These are phyloP conservation scores for Adelphocoris suturalis DNA, from an alignment of 2,888 invertebrate species.

Conservation along the genomic window DNA sequence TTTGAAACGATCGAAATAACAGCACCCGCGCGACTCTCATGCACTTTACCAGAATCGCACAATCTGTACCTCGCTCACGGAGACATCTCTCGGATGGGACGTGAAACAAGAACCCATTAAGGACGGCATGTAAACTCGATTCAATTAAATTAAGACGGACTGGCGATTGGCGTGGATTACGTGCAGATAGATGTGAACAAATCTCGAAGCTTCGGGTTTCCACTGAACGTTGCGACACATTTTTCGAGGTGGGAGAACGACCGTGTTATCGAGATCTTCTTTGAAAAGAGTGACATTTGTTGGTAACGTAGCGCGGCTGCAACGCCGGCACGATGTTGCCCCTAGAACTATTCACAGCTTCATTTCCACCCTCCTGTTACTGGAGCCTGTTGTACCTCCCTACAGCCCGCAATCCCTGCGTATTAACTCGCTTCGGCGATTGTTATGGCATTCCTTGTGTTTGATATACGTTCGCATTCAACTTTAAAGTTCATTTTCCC, in stretches of 20 bases:
- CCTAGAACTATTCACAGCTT: slow-evolving; percentile 48
- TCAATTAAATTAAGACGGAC: slow-evolving; percentile 18
- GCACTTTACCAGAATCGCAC: too few species aligned
- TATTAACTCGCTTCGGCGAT: not conserved
- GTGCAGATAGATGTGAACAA: not conserved
- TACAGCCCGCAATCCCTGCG: not conserved
- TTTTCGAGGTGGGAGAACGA: slow-evolving; percentile 23
- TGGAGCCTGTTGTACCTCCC: not conserved
- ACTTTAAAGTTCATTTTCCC: slow-evolving; percentile 5
- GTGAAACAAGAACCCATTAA: slow-evolving; percentile 51
- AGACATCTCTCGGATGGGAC: not conserved
- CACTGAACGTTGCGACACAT: not conserved
- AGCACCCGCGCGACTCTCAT: too few species aligned
- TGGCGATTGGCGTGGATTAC: not conserved
- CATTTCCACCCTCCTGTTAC: slow-evolving; percentile 15
- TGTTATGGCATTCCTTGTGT: slow-evolving; percentile 2
- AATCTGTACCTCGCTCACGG: too few species aligned
- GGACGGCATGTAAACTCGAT: slow-evolving; percentile 9
- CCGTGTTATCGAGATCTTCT: slow-evolving; percentile 47
- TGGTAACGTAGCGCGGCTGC: slow-evolving; percentile 36
- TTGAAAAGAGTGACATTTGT: slow-evolving; percentile 48
- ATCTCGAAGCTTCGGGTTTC: slow-evolving; percentile 47
- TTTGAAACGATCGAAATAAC: too few species aligned
- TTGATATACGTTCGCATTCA: slow-evolving; percentile 4
- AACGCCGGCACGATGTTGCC: slow-evolving; percentile 41